phyloP scores from a whole-genome alignment of 2,888 invertebrate genomes.

The Campoplex capitator region DNA sequence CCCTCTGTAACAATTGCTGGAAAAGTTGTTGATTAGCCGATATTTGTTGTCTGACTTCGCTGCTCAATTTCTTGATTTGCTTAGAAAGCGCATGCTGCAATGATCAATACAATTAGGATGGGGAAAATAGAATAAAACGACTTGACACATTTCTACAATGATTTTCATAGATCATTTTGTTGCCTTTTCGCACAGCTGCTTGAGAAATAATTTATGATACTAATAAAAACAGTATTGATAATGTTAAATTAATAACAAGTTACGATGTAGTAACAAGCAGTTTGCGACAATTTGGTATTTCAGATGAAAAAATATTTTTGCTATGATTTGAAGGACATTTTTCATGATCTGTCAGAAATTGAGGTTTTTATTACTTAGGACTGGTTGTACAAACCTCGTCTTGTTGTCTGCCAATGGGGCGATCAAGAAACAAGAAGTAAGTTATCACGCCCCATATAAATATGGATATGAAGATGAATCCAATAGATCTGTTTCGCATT shows the following conservation, averaged over 20 bases:
- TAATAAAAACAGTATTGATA: background rate
- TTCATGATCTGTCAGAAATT: background rate
- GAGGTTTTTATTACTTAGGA: background rate
- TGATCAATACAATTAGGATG: background rate
- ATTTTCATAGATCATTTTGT: background rate
- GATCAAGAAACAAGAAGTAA: constrained; percentile 86
- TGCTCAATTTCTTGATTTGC: constrained; percentile 78
- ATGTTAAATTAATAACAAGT: background rate
- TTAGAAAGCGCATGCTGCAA: constrained; percentile 75
- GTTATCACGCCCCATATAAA: constrained; percentile 86
- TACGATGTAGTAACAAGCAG: background rate
- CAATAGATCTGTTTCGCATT: constrained; percentile 83
- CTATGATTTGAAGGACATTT: too few species aligned
- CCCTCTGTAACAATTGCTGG: constrained; percentile 72
- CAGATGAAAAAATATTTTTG: too few species aligned
- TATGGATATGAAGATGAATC: constrained; percentile 83
- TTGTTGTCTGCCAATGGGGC: constrained; percentile 83
- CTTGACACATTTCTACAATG: constrained; percentile 2
- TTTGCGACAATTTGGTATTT: background rate
- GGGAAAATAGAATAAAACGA: constrained; percentile 26
- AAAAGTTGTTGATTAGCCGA: constrained; percentile 77
- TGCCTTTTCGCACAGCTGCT: background rate
- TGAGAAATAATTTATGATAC: background rate
- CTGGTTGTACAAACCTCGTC: constrained; percentile 73
- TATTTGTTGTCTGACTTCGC: constrained; percentile 78